Evolutionary conservation across 2,888 invertebrate genomes (phyloP), one percentile per base, ranked within the genome.

Genomic region (Cremastobaeus sp.): DNA sequence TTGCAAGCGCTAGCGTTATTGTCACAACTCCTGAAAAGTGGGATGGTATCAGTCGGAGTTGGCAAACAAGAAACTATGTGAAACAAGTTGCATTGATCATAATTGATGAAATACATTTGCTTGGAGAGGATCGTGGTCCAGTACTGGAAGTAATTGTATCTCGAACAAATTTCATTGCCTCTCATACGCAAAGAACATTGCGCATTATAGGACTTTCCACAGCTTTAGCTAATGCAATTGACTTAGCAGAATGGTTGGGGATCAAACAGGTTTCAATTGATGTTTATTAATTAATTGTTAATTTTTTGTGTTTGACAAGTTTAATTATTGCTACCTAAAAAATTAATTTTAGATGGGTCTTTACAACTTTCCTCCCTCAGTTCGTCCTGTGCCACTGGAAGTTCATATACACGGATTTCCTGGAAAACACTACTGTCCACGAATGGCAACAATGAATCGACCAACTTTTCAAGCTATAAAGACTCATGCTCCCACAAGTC

Each of bases 1-100:
- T 99, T 66, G 91, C 93, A 0, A 91, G 89, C 50, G 94, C 98
- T 0, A 94, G 96, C 85, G 93, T 99, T 0, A 99, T 99, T 78
- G 97, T 99, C 0, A 99, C 99, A 0, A 99, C 99, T 0, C 99
- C 99, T 0, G 99, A 99, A 89, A 99, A 99, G 88, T 99, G 99
- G 99, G 99, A 99, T 88, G 99, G 99, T 55, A 96, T 99, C 83
- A 98, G 97, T 88, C 92, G 99, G 69, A 97, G 96, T 73, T 99
- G 99, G 99, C 97, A 98, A 85, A 98, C 96, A 0, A 91, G 99
- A 79, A 94, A 93, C 86, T 99, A 99, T 83, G 99, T 99, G 0
- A 92, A 92, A 62, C 92, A 96, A 81, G 97, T 99, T 0, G 93
- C 95, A 0, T 89, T 99, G 4, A 95, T 99, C 75, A 93, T 99